A percentile compares a stretch with the other conserved stretches of the same genome.
Evolutionary conservation across 1,140 invertebrate genomes (phyloP).

Genomic region (Orchestia grillus): DNA sequence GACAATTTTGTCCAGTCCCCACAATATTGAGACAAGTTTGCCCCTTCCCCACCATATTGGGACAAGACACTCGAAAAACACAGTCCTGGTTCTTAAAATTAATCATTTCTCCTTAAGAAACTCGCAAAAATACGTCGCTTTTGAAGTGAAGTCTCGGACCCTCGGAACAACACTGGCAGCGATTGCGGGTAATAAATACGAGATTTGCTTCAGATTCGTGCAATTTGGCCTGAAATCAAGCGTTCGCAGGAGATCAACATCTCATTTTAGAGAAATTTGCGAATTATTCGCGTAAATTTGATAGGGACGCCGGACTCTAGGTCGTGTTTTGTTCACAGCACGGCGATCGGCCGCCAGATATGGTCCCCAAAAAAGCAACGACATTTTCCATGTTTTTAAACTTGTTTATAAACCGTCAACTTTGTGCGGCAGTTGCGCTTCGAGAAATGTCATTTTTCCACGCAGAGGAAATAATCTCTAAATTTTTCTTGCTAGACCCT

Average conservation of each 20-base stretch:
- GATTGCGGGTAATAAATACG: slow-evolving; percentile 1
- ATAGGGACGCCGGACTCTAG: too few species aligned
- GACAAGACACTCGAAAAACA: not conserved
- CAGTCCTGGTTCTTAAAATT: not conserved
- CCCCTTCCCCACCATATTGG: not conserved
- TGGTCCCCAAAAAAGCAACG: not conserved
- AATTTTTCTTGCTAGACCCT: too few species aligned
- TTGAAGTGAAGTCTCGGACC: not conserved
- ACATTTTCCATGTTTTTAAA: not conserved
- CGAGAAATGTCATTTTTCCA: not conserved
- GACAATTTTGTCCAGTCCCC: not conserved
- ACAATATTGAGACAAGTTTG: not conserved
- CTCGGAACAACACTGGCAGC: not conserved
- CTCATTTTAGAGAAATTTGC: not conserved
- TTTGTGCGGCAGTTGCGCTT: not conserved
- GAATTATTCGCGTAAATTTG: not conserved
- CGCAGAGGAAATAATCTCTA: too few species aligned
- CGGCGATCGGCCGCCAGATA: too few species aligned
- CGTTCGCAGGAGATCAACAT: not conserved
- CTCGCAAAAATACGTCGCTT: not conserved
- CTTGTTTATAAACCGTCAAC: not conserved
- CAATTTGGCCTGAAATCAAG: not conserved
- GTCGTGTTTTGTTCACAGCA: not conserved
- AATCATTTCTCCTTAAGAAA: not conserved
- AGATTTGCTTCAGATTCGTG: not conserved